Conservation (phyloP, 1,140 invertebrate genomes). For the Papilio aristodemus region DNA sequence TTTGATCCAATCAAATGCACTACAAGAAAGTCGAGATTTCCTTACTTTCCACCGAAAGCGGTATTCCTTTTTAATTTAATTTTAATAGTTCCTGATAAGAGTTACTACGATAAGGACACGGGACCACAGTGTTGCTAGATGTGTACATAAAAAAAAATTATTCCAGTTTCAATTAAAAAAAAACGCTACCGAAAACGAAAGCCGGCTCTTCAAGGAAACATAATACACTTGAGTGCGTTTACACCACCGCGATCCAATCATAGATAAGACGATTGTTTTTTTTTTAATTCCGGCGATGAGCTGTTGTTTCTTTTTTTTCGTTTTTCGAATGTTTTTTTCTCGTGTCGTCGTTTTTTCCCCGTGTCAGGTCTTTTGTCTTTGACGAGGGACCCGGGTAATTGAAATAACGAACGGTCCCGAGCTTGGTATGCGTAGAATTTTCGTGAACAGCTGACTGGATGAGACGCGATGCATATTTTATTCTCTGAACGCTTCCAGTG, state of each 20-base stretch:
- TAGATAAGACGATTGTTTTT: slow-evolving; percentile 70
- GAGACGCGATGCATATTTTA: slow-evolving; percentile 50
- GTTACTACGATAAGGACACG: slow-evolving; percentile 26
- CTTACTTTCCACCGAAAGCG: slow-evolving; percentile 8
- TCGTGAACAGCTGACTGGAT: slow-evolving; percentile 72
- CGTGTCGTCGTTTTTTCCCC: slow-evolving; percentile 52
- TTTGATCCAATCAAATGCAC: slow-evolving; percentile 3
- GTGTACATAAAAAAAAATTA: slow-evolving; percentile 18
- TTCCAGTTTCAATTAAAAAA: slow-evolving; percentile 54
- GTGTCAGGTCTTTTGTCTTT: slow-evolving; percentile 78
- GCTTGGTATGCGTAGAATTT: slow-evolving; percentile 73
- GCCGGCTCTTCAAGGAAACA: slow-evolving; percentile 60
- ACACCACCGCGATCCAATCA: slow-evolving; percentile 78
- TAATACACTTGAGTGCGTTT: slow-evolving; percentile 71
- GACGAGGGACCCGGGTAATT: slow-evolving; percentile 74
- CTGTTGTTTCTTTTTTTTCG: slow-evolving; percentile 57
- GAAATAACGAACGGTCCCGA: slow-evolving; percentile 71
- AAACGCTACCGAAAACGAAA: slow-evolving; percentile 72
- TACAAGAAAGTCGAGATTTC: slow-evolving; percentile 23
- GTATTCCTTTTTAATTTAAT: slow-evolving; percentile 28
- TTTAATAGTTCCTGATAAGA: slow-evolving; percentile 22
- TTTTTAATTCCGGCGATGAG: slow-evolving; percentile 63
- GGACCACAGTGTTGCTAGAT: slow-evolving; percentile 28
- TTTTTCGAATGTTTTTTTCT: slow-evolving; percentile 33
- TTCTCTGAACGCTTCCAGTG: slow-evolving; percentile 41